phyloP scores from a whole-genome alignment of 2,888 invertebrate species.

The Tiliacea citrago region DNA sequence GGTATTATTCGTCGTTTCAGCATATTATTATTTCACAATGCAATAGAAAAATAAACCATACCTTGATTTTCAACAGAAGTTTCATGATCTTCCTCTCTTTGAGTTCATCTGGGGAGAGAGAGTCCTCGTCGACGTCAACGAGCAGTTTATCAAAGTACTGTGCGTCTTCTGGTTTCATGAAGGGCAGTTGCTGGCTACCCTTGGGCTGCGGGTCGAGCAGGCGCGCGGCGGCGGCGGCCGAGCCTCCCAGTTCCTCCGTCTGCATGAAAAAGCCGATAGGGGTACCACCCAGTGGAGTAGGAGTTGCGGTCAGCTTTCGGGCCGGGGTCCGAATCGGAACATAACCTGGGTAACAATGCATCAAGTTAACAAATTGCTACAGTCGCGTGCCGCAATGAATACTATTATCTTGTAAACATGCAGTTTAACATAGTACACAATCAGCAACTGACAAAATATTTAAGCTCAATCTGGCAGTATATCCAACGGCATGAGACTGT shows the following conservation, averaged over 20 bases:
- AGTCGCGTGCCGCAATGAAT: conserved; percentile 67
- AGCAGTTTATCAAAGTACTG: conserved; percentile 99
- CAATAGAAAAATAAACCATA: conserved; percentile 51
- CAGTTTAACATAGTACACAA: conserved; percentile 62
- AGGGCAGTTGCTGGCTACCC: conserved; percentile 97
- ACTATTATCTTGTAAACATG: conserved; percentile 68
- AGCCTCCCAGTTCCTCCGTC: conserved; percentile 95
- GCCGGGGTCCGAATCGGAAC: conserved; percentile 99
- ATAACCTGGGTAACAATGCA: conserved; percentile 92
- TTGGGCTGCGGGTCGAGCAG: conserved; percentile 99
- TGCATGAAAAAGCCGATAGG: conserved; percentile 99
- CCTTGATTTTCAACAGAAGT: conserved; percentile 98
- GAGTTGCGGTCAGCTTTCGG: conserved; percentile 99
- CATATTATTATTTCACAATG: background rate
- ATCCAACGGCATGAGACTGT: conserved; percentile 86
- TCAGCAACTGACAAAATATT: conserved; percentile 72
- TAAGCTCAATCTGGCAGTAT: conserved; percentile 81
- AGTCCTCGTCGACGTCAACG: conserved; percentile 99
- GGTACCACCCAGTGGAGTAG: conserved; percentile 98
- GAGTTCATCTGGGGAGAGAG: conserved; percentile 98
- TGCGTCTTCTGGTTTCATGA: conserved; percentile 99
- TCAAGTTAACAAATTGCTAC: conserved; percentile 67
- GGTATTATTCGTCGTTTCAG: background rate
- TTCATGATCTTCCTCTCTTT: conserved; percentile 99
- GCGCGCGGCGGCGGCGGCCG: conserved; percentile 95